Evolutionary conservation across 1,140 invertebrate genomes (phyloP).

Genomic region (Whitmania pigra): DNA sequence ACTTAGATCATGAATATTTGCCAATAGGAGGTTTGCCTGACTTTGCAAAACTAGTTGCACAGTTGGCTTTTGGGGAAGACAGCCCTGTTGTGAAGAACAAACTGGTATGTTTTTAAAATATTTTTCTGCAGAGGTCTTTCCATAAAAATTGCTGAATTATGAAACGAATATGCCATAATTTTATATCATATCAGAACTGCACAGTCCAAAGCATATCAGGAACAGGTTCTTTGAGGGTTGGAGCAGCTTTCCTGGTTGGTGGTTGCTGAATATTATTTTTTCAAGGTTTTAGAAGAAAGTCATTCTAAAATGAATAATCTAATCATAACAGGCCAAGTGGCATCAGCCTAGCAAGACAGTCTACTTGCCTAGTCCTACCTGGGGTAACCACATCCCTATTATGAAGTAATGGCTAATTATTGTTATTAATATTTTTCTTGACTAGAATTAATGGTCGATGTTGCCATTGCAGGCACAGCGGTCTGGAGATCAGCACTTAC

Average conservation of each 20-base stretch:
- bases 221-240: conserved; percentile 86
- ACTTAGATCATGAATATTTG: conserved; percentile 88
- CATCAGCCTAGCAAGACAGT: conserved; percentile 71
- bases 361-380: conserved; percentile 85
- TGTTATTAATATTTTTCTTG: conserved; percentile 7
- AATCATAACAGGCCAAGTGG: conserved; percentile 49
- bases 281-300: background rate
- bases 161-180: background rate
- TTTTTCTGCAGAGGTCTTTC: conserved; percentile 15
- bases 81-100: conserved; percentile 60
- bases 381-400: conserved; percentile 93
- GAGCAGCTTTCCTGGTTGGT: conserved; percentile 70
- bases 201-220: conserved; percentile 84
- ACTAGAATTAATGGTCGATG: conserved; percentile 6
- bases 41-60: conserved; percentile 54
- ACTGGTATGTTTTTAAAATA: conserved; percentile 49
- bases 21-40: conserved; percentile 67
- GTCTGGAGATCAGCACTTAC: conserved; percentile 75
- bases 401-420: conserved; percentile 55
- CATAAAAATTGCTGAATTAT: conserved; percentile 9
- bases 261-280: background rate
- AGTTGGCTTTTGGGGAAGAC: conserved; percentile 75
- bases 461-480: conserved; percentile 52
- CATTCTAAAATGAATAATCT: conserved; percentile 9
- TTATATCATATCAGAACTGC: conserved; percentile 50